Evolutionary conservation across 2,797 vertebrate species (phyloP).

Genomic region (Macropodus opercularis): DNA sequence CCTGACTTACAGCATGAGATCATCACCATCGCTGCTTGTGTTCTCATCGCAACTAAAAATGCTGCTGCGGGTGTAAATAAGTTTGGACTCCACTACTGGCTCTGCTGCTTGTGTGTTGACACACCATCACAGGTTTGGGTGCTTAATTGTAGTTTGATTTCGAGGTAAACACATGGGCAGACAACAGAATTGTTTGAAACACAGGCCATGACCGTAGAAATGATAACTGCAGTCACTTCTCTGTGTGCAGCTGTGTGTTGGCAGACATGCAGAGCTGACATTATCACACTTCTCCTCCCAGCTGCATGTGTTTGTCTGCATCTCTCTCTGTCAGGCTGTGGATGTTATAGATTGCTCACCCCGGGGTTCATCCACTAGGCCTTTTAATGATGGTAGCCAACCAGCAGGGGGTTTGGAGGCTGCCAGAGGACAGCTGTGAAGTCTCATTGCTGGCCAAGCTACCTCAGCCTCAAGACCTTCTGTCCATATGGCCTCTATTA

Average conservation of each 20-base stretch:
- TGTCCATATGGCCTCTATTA: slow-evolving; percentile 47
- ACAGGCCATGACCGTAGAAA: not conserved
- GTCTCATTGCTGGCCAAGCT: slow-evolving; percentile 29
- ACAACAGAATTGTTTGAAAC: not conserved
- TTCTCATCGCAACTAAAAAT: slow-evolving; percentile 7
- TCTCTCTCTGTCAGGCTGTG: slow-evolving; percentile 28
- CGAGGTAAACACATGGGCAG: not conserved
- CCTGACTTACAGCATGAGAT: not conserved
- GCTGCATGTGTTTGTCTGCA: slow-evolving; percentile 20
- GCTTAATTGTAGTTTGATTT: slow-evolving; percentile 2
- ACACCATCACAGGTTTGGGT: slow-evolving; percentile 3
- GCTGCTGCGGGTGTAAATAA: slow-evolving; percentile 33
- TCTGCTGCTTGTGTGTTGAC: slow-evolving; percentile 20
- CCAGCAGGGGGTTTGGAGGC: slow-evolving; percentile 20
- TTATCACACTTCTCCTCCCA: slow-evolving; percentile 5
- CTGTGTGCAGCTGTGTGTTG: not conserved
- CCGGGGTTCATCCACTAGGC: slow-evolving; percentile 26
- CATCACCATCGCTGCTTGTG: not conserved
- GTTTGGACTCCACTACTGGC: not conserved
- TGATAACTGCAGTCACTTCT: not conserved
- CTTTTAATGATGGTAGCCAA: slow-evolving; percentile 58
- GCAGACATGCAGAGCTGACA: slow-evolving; percentile 9
- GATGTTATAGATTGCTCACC: slow-evolving; percentile 45
- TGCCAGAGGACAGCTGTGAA: slow-evolving; percentile 46
- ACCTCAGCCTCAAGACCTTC: slow-evolving; percentile 5